Evolutionary conservation across 2,888 invertebrate species (phyloP).

Genomic region (Spisula solida): DNA sequence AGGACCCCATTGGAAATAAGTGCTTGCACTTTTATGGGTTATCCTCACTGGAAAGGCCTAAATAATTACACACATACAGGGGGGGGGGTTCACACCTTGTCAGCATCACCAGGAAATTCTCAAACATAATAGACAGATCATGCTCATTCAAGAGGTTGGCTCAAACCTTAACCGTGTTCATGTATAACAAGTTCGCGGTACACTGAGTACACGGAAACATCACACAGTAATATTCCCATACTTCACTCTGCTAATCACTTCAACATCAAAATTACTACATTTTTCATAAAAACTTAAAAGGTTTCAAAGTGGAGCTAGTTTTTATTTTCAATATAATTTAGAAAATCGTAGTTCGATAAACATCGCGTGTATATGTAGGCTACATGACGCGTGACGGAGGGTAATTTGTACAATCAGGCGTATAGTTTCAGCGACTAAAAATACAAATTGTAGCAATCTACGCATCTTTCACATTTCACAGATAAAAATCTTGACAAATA

Average conservation of each 20-base stretch:
- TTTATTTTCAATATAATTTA: neutral
- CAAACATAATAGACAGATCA: too few relatives aligned
- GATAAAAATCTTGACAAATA: constrained; percentile 11
- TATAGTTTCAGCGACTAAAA: neutral
- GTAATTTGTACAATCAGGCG: constrained; percentile 7
- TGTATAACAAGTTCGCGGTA: neutral
- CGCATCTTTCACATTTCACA: neutral
- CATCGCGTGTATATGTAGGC: neutral
- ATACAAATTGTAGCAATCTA: neutral
- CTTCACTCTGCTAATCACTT: neutral
- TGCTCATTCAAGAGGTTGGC: neutral
- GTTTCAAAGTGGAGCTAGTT: constrained; percentile 16
- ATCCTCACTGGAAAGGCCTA: too few relatives aligned
- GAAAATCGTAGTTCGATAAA: constrained; percentile 10
- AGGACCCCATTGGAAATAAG: too few relatives aligned
- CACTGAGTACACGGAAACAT: constrained; percentile 5
- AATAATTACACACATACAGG: too few relatives aligned
- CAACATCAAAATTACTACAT: neutral
- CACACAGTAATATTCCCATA: neutral
- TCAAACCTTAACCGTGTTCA: neutral
- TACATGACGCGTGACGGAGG: neutral
- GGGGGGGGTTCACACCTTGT: too few relatives aligned
- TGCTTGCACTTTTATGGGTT: too few relatives aligned
- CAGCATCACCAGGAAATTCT: too few relatives aligned
- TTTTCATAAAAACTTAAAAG: constrained; percentile 38